These are phyloP conservation scores for Nephrotoma guestfalica DNA, from an alignment of 2,888 invertebrate species.

Conservation along the genomic window DNA sequence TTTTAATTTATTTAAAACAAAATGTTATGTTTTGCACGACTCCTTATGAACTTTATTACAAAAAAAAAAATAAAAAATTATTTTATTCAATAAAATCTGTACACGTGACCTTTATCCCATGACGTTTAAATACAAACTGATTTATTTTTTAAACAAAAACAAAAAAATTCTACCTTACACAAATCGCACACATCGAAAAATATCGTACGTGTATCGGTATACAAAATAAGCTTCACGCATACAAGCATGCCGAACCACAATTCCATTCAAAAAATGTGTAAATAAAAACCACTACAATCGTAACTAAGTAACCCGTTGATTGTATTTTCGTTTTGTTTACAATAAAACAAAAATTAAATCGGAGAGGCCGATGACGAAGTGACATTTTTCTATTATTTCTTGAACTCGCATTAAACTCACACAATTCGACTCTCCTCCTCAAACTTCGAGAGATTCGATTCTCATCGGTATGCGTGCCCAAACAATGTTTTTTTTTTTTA, in stretches of 20 bases:
- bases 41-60: background rate
- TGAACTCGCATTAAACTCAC: too few species aligned
- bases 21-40: background rate
- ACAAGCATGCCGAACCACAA: background rate
- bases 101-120: background rate
- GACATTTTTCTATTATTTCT: background rate
- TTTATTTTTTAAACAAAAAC: background rate
- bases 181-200: background rate
- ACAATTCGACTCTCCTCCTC: background rate
- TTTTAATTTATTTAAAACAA: background rate
- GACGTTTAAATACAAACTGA: conserved; percentile 1
- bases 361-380: background rate
- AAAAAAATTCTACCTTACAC: background rate
- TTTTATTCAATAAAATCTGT: background rate
- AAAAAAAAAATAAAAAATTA: background rate
- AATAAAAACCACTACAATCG: background rate
- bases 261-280: background rate
- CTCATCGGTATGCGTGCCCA: background rate
- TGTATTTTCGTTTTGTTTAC: background rate
- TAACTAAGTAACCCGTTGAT: background rate
- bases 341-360: background rate
- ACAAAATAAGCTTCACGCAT: background rate
- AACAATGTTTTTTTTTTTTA: background rate
- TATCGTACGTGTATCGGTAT: background rate
- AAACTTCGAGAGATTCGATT: background rate